phyloP scores from a whole-genome alignment of 2,888 invertebrate species.

The Himalopsyche japonica region DNA sequence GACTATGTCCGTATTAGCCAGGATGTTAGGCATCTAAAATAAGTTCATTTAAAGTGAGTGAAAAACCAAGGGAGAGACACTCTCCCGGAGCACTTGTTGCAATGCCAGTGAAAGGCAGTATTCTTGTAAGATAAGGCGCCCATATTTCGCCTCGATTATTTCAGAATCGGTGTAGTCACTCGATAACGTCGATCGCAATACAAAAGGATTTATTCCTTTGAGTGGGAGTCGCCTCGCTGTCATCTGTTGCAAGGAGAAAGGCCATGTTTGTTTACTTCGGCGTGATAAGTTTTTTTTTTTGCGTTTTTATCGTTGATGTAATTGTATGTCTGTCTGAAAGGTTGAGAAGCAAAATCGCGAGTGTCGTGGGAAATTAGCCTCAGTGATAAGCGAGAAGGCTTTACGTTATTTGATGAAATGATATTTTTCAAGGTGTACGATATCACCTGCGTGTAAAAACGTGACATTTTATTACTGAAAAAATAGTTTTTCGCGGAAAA shows the following conservation, averaged over 20 bases:
- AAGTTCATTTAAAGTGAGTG: neutral
- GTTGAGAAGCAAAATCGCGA: neutral
- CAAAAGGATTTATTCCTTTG: neutral
- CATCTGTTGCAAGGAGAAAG: conserved; percentile 25
- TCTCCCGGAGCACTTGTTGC: conserved; percentile 5
- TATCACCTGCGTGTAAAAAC: neutral
- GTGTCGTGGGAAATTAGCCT: neutral
- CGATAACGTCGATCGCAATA: neutral
- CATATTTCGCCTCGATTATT: neutral
- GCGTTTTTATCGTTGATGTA: neutral
- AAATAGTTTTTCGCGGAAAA: neutral
- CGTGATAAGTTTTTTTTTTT: neutral
- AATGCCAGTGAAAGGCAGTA: neutral
- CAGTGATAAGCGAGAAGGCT: neutral
- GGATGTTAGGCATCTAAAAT: neutral
- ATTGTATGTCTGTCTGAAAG: neutral
- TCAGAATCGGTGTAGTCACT: neutral
- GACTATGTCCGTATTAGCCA: neutral
- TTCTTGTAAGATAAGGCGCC: neutral
- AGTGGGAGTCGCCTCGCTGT: conserved; percentile 19
- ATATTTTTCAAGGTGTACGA: neutral
- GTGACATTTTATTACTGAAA: neutral
- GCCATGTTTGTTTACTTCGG: conserved; percentile 34
- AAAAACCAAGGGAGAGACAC: neutral
- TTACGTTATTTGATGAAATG: neutral